Base-by-base conservation (phyloP, 2,888 invertebrate genomes). In the Hipparchia sbordonii region DNA sequence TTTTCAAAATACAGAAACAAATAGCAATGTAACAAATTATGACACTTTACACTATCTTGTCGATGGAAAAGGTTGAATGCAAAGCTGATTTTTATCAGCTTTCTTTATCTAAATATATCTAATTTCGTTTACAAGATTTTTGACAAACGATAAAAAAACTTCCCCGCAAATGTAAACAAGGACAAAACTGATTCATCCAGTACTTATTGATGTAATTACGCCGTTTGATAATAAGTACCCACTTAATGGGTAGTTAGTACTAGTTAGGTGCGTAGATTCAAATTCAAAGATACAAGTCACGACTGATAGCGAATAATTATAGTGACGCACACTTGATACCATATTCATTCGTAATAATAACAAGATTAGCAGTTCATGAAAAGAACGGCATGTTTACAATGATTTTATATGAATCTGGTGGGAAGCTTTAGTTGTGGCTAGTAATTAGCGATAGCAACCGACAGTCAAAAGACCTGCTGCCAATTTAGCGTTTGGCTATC, bases 161-260 rank as follows among this genome's bases (percentile, higher is more conserved):
- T 63, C 48, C 63, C 10, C 62, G 13, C 54, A n/a, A 66, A 66
- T 54, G 45, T 54, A 45, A 66, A 66, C 39, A 66, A 39, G 54
- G 54, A 8, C 33, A 54, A 39, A 7, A 66, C 63, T 67, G 67
- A 67, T 9, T 67, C 67, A 67, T 63, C 10, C 10, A 46, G 39
- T 57, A 67, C 67, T 39, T 57, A 67, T 67, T 67, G 33, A 67
- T 67, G 67, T 57, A 59, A 67, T 46, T 67, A 57, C 67, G 46
- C 67, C 57, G 57, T 48, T 67, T 48, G 46, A 46, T 67, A 65
- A 12, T 45, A 63, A 63, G 63, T 67, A 57, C 57, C 56, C n/a
- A 67, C 46, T 57, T 46, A 67, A 67, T 67, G 56, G 48, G 63
- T 48, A 56, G n/a, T 45, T 12, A 46, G 4, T 62, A 46, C 46